phyloP scores from a whole-genome alignment of 2,888 invertebrate species.

The Amphipoea oculea region DNA sequence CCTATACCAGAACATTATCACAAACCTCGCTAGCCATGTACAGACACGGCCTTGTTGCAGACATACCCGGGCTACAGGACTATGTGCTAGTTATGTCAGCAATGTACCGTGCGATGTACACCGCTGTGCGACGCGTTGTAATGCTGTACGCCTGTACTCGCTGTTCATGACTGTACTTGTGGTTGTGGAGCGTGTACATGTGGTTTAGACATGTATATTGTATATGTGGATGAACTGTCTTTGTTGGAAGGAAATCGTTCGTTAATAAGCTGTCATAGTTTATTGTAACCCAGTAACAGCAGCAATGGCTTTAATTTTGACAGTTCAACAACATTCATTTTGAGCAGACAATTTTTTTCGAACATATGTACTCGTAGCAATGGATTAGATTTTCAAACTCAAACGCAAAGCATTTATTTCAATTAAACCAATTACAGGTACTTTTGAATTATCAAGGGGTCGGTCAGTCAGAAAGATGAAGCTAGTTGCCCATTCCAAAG shows the following conservation, averaged over 20 bases:
- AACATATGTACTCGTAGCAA: too few relatives aligned
- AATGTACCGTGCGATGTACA: slow-evolving; percentile 41
- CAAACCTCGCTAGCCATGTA: neutral
- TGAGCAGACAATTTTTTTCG: too few relatives aligned
- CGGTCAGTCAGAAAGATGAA: too few relatives aligned
- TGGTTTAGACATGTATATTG: neutral
- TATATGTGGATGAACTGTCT: neutral
- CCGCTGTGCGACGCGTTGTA: slow-evolving; percentile 22
- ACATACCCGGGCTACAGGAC: slow-evolving; percentile 15
- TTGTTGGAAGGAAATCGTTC: neutral
- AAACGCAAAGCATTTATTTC: too few relatives aligned
- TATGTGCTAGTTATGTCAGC: slow-evolving; percentile 26
- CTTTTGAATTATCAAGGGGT: too few relatives aligned
- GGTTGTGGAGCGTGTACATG: neutral
- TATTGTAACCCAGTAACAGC: too few relatives aligned
- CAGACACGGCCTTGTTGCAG: slow-evolving; percentile 18
- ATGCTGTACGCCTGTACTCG: neutral
- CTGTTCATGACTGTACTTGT: slow-evolving; percentile 13
- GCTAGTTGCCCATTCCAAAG: too few relatives aligned
- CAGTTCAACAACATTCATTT: too few relatives aligned
- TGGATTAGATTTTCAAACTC: too few relatives aligned
- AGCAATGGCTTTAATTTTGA: too few relatives aligned
- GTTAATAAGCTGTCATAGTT: too few relatives aligned
- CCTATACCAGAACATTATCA: neutral
- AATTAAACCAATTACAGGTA: too few relatives aligned